Base-by-base conservation (phyloP, 2,797 vertebrate genomes). In the Thamnophis elegans region DNA sequence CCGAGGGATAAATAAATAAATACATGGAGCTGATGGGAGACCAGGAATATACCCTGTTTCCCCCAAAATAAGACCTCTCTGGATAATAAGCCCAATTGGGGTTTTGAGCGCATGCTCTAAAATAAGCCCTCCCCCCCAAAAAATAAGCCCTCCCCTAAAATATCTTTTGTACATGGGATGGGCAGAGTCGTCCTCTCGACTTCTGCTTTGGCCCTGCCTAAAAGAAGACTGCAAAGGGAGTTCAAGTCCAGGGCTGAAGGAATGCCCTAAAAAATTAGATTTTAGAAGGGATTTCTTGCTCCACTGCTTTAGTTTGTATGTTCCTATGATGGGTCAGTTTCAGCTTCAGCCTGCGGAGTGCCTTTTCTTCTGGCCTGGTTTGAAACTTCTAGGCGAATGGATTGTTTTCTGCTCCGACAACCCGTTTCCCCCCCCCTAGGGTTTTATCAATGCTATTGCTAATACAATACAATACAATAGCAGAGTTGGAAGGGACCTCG, bases 91-190 rank as follows among this genome's bases (percentile, higher is more conserved):
- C 47, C 47, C 47, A 47, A 47, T 47, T 5, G 47, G 2, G 47
- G 2, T 47, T 47, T 47, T 47, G 47, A 47, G 47, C 5, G 47
- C 47, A 47, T 47, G 47, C 47, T 47, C 47, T 47, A 47, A 47
- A 47, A n/a, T n/a, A 2, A 47, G 47, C 47, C 47, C 47, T 47
- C n/a, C n/a, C 47, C 47, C 47, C 47, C 47, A 4, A 47, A 47
- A 47, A 47, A 47, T 47, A 47, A 47, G 47, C 5, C 47, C 47
- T 2, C 47, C 47, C 47, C 47, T 47, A 47, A 47, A 47, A 47
- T 47, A 47, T 93, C 97, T 96, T 98, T 97, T 98, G 98, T 97
- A 97, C 96, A 1, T 96, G 94, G 89, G 12, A 36, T 91, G 90
- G 92, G 86, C 94, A 94, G 93, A 1, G 0, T 5, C 55, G 4